Evolutionary conservation across 1,140 invertebrate genomes (phyloP).

Genomic region (Rhyacophila brunnea): DNA sequence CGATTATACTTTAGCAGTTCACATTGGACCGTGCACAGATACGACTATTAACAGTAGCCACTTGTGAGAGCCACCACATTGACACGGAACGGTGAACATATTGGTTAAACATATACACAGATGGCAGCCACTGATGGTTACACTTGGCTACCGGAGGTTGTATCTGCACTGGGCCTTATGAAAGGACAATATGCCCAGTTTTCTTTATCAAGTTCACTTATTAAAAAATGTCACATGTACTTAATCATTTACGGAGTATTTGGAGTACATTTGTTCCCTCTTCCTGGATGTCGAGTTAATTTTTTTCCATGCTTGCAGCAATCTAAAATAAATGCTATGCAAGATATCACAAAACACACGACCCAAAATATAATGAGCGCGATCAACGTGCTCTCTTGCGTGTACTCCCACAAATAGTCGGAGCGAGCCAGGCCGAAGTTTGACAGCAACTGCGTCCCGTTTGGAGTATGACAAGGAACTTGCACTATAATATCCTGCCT

Average conservation of each 20-base stretch:
- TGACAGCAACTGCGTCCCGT: constrained; percentile 69
- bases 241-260: constrained; percentile 43
- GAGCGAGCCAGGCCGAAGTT: constrained; percentile 56
- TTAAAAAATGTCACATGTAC: not conserved
- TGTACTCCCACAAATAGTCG: constrained; percentile 50
- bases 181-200: too few relatives aligned
- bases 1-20: too few relatives aligned
- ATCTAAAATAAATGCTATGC: constrained; percentile 59
- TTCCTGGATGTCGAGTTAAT: constrained; percentile 41
- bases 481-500: constrained; percentile 81
- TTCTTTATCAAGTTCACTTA: too few relatives aligned
- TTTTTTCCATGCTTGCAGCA: constrained; percentile 53
- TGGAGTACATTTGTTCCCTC: constrained; percentile 49
- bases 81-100: too few relatives aligned
- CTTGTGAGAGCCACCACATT: too few relatives aligned
- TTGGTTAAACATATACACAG: too few relatives aligned
- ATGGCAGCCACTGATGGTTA: too few relatives aligned
- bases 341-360: constrained; percentile 57
- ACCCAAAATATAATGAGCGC: constrained; percentile 59
- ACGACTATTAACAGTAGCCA: too few relatives aligned
- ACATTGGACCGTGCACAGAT: too few relatives aligned
- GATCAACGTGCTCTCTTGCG: constrained; percentile 56
- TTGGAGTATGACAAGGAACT: constrained; percentile 71
- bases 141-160: too few relatives aligned
- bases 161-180: too few relatives aligned